Evolutionary conservation across 1,140 invertebrate species (phyloP).

Genomic region (Caenorhabditis briggsae): DNA sequence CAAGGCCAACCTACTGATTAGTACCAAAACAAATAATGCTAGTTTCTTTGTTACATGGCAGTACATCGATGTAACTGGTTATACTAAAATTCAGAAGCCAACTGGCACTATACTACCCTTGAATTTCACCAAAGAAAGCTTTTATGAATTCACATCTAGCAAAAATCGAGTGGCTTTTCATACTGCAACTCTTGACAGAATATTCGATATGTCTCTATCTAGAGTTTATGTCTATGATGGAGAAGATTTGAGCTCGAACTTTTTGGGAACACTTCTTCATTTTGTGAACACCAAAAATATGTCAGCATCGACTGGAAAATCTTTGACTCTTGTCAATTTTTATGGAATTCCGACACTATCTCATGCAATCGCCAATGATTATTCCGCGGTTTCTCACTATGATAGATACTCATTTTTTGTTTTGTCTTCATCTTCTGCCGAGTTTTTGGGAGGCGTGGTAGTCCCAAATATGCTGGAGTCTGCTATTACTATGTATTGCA

Average conservation of each 20-base stretch:
- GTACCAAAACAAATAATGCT: background rate
- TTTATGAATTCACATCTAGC: background rate
- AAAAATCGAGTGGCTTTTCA: background rate
- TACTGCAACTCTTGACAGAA: background rate
- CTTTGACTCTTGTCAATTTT: background rate
- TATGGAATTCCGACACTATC: background rate
- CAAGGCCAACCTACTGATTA: background rate
- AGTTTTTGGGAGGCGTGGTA: background rate
- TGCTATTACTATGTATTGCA: background rate
- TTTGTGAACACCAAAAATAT: background rate
- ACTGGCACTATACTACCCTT: background rate
- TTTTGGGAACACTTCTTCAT: background rate
- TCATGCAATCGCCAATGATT: constrained; percentile 19
- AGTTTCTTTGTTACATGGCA: background rate
- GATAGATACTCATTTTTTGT: background rate
- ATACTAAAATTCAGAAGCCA: background rate
- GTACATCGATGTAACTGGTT: constrained; percentile 10
- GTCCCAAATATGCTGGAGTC: background rate
- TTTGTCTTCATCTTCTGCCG: background rate
- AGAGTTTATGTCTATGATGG: constrained; percentile 11
- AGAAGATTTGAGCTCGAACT: constrained; percentile 3
- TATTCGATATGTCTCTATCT: background rate
- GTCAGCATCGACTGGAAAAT: constrained; percentile 6
- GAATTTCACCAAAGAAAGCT: background rate
- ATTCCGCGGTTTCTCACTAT: background rate